phyloP scores from a whole-genome alignment of 2,888 invertebrate genomes.

The Serrognathus titanus region DNA sequence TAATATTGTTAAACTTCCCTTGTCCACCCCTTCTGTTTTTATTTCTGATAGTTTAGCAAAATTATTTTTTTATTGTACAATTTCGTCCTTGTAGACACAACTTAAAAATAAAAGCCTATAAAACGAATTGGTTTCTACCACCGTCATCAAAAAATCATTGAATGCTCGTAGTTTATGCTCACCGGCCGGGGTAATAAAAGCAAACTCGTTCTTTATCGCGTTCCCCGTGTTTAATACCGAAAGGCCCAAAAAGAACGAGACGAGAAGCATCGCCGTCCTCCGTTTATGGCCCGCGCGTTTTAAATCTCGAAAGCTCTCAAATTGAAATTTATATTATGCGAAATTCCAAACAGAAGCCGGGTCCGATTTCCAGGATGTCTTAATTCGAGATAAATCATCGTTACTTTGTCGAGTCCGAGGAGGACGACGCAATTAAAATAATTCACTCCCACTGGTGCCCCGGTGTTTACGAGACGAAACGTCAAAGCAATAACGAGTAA shows the following conservation, averaged over 20 bases:
- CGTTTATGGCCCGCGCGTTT: not conserved
- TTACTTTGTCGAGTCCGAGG: too few species aligned
- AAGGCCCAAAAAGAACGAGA: too few species aligned
- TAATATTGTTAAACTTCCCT: too few species aligned
- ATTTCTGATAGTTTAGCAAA: too few species aligned
- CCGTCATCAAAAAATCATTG: too few species aligned
- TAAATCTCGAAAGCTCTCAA: not conserved
- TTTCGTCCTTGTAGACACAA: too few species aligned
- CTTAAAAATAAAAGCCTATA: too few species aligned
- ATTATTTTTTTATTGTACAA: too few species aligned
- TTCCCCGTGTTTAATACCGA: too few species aligned
- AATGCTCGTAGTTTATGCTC: not conserved
- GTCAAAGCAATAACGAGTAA: not conserved
- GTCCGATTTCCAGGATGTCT: not conserved
- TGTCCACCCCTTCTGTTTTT: too few species aligned
- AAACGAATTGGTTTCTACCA: too few species aligned
- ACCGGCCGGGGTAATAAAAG: not conserved
- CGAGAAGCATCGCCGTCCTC: not conserved
- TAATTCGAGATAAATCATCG: too few species aligned
- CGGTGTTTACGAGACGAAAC: not conserved
- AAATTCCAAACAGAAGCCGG: not conserved
- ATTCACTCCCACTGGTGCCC: not conserved
- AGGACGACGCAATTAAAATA: not conserved
- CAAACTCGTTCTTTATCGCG: not conserved
- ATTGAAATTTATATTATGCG: not conserved